phyloP scores from a whole-genome alignment of 2,888 invertebrate genomes.

The Cataglyphis albicans region DNA sequence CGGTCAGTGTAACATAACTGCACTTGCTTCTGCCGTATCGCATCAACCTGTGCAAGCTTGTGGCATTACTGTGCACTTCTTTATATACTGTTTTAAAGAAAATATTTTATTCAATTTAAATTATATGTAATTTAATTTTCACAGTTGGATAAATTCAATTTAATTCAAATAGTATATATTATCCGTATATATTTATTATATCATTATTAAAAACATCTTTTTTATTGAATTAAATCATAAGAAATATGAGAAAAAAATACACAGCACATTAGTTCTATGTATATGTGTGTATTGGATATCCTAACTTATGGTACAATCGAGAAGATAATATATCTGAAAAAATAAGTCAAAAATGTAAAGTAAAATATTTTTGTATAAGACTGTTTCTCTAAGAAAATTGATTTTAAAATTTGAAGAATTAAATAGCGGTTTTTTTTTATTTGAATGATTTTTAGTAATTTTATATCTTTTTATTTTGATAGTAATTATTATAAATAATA shows the following conservation, averaged over 20 bases:
- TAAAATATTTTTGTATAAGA: background rate
- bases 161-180: background rate
- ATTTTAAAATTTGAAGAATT: background rate
- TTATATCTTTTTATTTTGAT: background rate
- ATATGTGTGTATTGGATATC: too few relatives aligned
- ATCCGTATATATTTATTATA: background rate
- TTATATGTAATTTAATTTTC: background rate
- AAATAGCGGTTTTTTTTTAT: background rate
- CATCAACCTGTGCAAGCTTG: constrained; percentile 66
- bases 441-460: background rate
- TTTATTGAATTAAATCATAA: background rate
- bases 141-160: background rate
- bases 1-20: constrained; percentile 83
- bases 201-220: background rate
- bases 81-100: constrained; percentile 24
- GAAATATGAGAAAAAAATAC: too few relatives aligned
- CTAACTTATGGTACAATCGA: too few relatives aligned
- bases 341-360: too few relatives aligned
- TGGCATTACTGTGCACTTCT: constrained; percentile 67
- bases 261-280: too few relatives aligned
- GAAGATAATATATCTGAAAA: background rate
- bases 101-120: background rate
- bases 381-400: background rate
- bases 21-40: constrained; percentile 74
- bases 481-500: background rate